Base-by-base conservation (phyloP, 2,113 vertebrate genomes). In the Aphelocoma coerulescens region DNA sequence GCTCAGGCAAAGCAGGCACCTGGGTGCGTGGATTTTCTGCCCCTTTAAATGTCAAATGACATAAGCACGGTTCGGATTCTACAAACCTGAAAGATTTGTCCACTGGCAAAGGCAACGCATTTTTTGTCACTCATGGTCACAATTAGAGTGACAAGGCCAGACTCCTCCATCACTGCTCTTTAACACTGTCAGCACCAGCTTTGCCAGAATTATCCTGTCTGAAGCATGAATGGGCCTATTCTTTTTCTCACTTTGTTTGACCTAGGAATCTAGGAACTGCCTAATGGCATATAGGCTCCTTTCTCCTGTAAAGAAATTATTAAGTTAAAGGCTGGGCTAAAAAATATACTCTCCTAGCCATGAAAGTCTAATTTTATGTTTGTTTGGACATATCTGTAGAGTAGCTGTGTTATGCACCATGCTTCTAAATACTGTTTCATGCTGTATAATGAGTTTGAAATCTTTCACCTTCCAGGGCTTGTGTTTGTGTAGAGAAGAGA, bases 111-210 rank as follows among this genome's bases (percentile, higher is more conserved):
- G 58, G 32, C 68, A 95, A 79, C 10, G 17, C 7, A 82, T 97
- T 96, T 97, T 95, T 97, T 39, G 89, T 97, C 93, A 96, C 93
- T 97, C 82, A 82, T 44, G 67, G 90, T 95, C 96, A 97, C 96
- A 96, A 97, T 96, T 98, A 97, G 92, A 96, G 96, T 96, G 97
- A 97, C 94, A 97, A 97, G 98, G 94, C 90, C 95, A 91, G 92
- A 67, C 72, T 97, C 77, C 75, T 98, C 91, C 94, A 94, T 98
- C 97, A 96, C 66, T 95, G 84, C 90, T 97, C 91, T 96, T 98
- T 96, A 97, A 97, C 88, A 83, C 80, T 97, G 95, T 97, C 97
- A 98, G 86, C 89, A 91, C 87, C 93, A 97, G 77, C 74, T 97
- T 98, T 96, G 91, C 91, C 67, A 95, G 94, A 97, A 96, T 98